Percentiles rank a stretch among this genome's conserved stretches.
These are phyloP conservation scores for Sardina pilchardus DNA, from an alignment of 2,113 vertebrate genomes.

Conservation along the genomic window DNA sequence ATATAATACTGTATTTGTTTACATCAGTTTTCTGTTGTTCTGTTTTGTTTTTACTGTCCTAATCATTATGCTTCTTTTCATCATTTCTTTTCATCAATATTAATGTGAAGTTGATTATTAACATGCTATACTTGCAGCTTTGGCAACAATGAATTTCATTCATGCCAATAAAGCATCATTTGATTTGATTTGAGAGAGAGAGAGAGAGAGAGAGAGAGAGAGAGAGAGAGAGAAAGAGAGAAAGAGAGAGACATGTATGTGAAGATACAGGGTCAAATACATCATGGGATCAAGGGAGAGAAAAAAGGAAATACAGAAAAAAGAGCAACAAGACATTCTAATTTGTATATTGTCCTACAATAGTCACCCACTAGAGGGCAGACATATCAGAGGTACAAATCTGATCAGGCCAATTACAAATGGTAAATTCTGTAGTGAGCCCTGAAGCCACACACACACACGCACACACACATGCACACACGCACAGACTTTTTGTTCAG, in stretches of 20 bases:
- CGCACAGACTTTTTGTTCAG: neutral
- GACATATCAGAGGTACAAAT: neutral
- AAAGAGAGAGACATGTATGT: neutral
- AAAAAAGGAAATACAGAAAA: neutral
- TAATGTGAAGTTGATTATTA: no score
- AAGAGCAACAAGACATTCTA: neutral
- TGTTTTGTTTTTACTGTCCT: no score
- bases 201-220: neutral
- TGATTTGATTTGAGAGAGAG: no score
- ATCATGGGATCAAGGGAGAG: neutral
- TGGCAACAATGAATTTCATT: no score
- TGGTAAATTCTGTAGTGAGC: neutral
- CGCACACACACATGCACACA: neutral
- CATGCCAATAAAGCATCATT: no score
- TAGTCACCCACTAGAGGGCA: neutral
- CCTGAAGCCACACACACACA: slow-evolving; percentile 6
- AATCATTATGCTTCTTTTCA: no score
- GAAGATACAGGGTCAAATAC: neutral
- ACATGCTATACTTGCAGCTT: no score
- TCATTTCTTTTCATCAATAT: no score
- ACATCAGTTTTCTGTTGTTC: no score
- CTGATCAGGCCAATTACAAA: neutral
- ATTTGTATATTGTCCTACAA: neutral
- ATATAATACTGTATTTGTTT: no score
- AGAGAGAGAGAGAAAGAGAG: neutral